phyloP scores from a whole-genome alignment of 2,888 invertebrate genomes.

The Apantesis nais region DNA sequence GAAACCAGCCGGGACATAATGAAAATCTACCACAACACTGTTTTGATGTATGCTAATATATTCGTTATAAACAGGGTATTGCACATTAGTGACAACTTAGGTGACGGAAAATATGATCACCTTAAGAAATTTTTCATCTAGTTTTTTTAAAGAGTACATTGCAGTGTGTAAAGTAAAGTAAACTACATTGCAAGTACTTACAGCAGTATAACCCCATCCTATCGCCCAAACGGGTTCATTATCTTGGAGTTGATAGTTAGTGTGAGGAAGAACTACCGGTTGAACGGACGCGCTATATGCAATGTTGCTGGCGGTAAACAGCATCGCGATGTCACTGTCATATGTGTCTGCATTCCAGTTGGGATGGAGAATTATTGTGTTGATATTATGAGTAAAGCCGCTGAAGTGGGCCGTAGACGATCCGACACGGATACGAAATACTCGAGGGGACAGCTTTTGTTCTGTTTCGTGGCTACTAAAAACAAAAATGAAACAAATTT shows the following conservation, averaged over 20 bases:
- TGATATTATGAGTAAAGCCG: neutral
- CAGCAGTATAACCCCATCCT: slow-evolving; percentile 71
- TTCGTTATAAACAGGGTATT: too few species aligned
- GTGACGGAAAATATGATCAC: too few species aligned
- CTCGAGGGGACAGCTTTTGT: neutral
- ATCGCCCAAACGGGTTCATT: slow-evolving; percentile 57
- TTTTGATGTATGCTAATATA: too few species aligned
- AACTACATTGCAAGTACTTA: too few species aligned
- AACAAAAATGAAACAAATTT: neutral
- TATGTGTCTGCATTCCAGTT: slow-evolving; percentile 52
- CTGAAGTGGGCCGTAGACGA: neutral
- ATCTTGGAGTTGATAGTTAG: slow-evolving; percentile 54
- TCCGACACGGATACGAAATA: slow-evolving; percentile 6
- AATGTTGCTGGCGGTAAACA: slow-evolving; percentile 48
- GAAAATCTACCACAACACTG: too few species aligned
- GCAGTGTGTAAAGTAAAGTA: neutral
- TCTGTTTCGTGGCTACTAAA: neutral
- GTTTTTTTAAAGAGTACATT: neutral
- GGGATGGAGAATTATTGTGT: slow-evolving; percentile 50
- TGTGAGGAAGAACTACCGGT: slow-evolving; percentile 51
- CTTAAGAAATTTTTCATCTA: too few species aligned
- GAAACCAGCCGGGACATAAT: too few species aligned
- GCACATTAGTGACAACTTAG: too few species aligned
- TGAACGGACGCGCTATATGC: slow-evolving; percentile 38
- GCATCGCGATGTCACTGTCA: slow-evolving; percentile 62